Base-by-base conservation (phyloP, 2,113 vertebrate genomes). In the Lepus americanus region DNA sequence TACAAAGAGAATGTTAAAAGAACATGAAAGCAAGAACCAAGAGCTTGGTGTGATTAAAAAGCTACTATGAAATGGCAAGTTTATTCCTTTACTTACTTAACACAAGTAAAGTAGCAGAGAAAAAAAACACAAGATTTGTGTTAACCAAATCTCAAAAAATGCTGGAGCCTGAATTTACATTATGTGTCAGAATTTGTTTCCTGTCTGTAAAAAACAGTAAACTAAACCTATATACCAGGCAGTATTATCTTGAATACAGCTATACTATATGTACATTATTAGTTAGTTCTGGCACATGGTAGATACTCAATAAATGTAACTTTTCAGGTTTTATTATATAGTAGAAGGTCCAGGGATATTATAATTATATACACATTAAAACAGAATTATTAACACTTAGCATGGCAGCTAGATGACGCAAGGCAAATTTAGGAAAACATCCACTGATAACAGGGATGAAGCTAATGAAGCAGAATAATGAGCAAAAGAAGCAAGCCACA, bases 171-270 rank as follows among this genome's bases (percentile, higher is more conserved):
- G n/a, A 81, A 73, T 49, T 81, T 89, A 69, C 5, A 55, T 44
- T 90, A 79, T 64, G 55, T 82, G 88, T 91, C 86, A 96, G 27
- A 90, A 53, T 76, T 95, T 92, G 16, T n/a, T 89, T 90, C 55
- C 90, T 73, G 53, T 49, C 61, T 63, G 5, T 49, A 33, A 87
- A 92, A 95, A 59, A 36, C 20, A 33, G 4, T 31, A 77, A 31
- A 11, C 33, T 79, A 92, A 95, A 29, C 16, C 27, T 87, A 23
- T 9, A 25, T 14, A 31, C 4, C 53, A 14, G 2, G 9, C 11
- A 74, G 53, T 74, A 80, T 39, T 31, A 61, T 84, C 64, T 79
- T 67, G 73, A 84, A n/a, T 63, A 31, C 22, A 51, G 10, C n/a
- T 25, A 13, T 77, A 64, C 22, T 81, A 33, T 29, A 53, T 61